These are phyloP conservation scores for Aldrovandia affinis DNA, from an alignment of 2,797 vertebrate genomes.

Conservation along the genomic window DNA sequence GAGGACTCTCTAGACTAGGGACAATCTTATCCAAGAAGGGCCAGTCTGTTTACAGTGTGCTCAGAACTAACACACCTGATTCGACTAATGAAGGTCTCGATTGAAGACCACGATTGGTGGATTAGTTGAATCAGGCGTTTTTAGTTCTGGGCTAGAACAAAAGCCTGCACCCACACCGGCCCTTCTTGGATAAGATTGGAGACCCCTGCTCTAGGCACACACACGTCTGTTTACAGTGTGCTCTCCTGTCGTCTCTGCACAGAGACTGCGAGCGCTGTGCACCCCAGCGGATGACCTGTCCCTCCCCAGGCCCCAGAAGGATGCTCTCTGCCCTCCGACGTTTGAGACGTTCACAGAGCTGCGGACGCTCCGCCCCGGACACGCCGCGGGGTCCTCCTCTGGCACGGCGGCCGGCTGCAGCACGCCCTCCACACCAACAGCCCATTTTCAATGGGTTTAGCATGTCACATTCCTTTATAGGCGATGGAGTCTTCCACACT, in stretches of 20 bases:
- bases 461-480: background rate
- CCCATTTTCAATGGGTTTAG: background rate
- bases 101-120: no score
- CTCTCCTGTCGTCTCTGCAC: background rate
- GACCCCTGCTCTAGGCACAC: no score
- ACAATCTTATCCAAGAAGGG: background rate
- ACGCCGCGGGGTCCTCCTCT: background rate
- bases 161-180: no score
- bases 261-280: slow-evolving; percentile 71
- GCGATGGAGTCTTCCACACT: background rate
- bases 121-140: no score
- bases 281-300: slow-evolving; percentile 64
- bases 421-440: background rate
- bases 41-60: no score
- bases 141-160: no score
- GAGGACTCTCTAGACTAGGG: background rate
- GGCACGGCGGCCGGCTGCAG: background rate
- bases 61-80: no score
- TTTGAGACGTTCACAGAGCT: slow-evolving; percentile 71
- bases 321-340: slow-evolving; percentile 45
- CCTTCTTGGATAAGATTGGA: no score
- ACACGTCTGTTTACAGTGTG: no score
- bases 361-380: slow-evolving; percentile 57
- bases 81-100: no score
- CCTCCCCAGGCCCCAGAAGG: slow-evolving; percentile 38